Evolutionary conservation across 1,140 invertebrate genomes (phyloP).

Genomic region (Ephestia elutella): DNA sequence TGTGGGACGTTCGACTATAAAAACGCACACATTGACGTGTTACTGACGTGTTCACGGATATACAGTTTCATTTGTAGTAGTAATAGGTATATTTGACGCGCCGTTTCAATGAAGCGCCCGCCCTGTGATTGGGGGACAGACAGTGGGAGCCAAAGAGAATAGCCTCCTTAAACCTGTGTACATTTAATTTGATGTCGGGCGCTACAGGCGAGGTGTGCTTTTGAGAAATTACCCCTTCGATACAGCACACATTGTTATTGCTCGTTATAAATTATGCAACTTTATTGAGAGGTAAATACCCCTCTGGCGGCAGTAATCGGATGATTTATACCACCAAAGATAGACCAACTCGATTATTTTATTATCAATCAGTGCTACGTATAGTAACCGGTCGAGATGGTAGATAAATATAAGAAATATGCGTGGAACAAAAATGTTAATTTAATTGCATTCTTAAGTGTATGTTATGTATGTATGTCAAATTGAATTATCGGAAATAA

Average conservation of each 20-base stretch:
- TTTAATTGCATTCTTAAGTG: not conserved
- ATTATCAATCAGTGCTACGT: constrained; percentile 8
- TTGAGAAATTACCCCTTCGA: constrained; percentile 55
- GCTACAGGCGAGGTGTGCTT: constrained; percentile 48
- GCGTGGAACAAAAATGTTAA: not conserved
- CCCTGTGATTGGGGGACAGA: too few relatives aligned
- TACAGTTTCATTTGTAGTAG: too few relatives aligned
- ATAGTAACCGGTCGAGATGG: not conserved
- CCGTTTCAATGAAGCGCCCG: too few relatives aligned
- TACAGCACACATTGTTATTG: constrained; percentile 51
- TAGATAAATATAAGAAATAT: not conserved
- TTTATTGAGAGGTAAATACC: constrained; percentile 43
- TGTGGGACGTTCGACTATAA: too few relatives aligned
- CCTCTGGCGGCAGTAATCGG: constrained; percentile 20
- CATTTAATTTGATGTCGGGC: constrained; percentile 43
- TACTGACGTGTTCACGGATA: too few relatives aligned
- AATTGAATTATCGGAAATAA: too few relatives aligned
- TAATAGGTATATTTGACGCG: too few relatives aligned
- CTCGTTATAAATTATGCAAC: constrained; percentile 48
- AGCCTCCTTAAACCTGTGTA: constrained; percentile 6
- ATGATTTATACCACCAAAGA: constrained; percentile 27
- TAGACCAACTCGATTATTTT: constrained; percentile 9
- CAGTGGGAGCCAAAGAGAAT: too few relatives aligned
- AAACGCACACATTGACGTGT: too few relatives aligned
- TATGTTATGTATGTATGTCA: too few relatives aligned